These are phyloP conservation scores for Arctopsyche grandis DNA, from an alignment of 1,140 invertebrate genomes.

Conservation along the genomic window DNA sequence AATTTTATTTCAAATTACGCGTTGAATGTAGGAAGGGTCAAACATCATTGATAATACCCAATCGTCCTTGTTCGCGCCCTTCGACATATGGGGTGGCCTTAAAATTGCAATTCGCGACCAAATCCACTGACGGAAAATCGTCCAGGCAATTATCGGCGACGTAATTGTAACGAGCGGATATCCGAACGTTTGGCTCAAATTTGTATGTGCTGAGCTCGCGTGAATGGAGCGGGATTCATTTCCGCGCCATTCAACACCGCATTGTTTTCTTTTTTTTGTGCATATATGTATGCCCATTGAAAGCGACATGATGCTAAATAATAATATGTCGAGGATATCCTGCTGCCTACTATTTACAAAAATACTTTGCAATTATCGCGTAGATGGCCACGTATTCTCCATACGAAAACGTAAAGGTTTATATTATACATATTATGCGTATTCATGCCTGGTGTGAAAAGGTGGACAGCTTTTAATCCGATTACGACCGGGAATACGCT, in stretches of 20 bases:
- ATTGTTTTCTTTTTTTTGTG: slow-evolving; percentile 34
- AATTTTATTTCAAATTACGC: too few relatives aligned
- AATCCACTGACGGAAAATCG: too few relatives aligned
- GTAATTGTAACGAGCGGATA: slow-evolving; percentile 24
- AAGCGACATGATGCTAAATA: slow-evolving; percentile 35
- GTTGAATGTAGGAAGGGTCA: too few relatives aligned
- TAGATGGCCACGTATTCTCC: neutral
- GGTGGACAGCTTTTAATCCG: too few relatives aligned
- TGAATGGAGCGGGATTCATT: slow-evolving; percentile 39
- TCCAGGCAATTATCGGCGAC: neutral
- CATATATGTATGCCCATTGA: slow-evolving; percentile 23
- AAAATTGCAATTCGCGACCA: too few relatives aligned
- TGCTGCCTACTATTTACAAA: slow-evolving; percentile 3
- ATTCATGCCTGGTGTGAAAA: too few relatives aligned
- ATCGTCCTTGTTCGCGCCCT: too few relatives aligned
- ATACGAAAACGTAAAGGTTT: too few relatives aligned
- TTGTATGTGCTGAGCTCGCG: slow-evolving; percentile 19
- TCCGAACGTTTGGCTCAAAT: slow-evolving; percentile 28
- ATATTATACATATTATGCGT: too few relatives aligned
- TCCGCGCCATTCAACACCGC: slow-evolving; percentile 34
- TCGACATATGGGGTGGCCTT: too few relatives aligned
- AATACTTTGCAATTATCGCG: slow-evolving; percentile 32
- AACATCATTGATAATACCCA: too few relatives aligned
- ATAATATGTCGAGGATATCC: slow-evolving; percentile 39
- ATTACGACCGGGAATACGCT: too few relatives aligned